phyloP scores from a whole-genome alignment of 2,888 invertebrate genomes.

The Clitarchus hookeri region DNA sequence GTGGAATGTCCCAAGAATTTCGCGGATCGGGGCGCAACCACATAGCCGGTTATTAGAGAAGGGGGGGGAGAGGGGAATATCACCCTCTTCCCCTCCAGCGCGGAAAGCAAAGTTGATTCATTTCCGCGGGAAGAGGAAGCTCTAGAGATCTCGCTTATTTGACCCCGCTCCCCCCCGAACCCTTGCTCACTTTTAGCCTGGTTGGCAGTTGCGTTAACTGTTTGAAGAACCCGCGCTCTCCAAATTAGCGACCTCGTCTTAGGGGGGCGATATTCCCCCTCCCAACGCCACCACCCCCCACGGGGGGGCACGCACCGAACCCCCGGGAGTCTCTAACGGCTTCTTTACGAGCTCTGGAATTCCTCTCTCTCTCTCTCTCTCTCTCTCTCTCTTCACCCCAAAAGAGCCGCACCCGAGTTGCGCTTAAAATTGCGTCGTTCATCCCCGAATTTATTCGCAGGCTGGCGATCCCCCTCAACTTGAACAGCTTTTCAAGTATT shows the following conservation, averaged over 20 bases:
- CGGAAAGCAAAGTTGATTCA: constrained; percentile 14
- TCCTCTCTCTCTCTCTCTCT: background rate
- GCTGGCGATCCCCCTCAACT: background rate
- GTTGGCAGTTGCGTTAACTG: background rate
- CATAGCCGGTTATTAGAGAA: background rate
- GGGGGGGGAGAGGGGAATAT: background rate
- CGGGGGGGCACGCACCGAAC: no score
- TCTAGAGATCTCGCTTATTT: background rate
- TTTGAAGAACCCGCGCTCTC: background rate
- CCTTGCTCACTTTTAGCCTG: background rate
- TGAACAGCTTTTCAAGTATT: background rate
- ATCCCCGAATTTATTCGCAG: background rate
- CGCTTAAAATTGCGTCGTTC: background rate
- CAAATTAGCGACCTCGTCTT: background rate
- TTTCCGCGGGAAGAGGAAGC: background rate
- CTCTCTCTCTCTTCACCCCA: background rate
- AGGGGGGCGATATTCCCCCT: background rate
- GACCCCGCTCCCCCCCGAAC: background rate
- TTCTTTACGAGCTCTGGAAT: background rate
- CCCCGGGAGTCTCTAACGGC: background rate
- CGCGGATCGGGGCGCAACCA: background rate
- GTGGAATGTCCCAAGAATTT: constrained; percentile 2
- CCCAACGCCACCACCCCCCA: background rate
- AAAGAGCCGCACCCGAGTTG: background rate
- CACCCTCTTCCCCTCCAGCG: background rate